Base-by-base conservation (phyloP, 92 coral and sea anemone genomes). In the Nematostella vectensis region DNA sequence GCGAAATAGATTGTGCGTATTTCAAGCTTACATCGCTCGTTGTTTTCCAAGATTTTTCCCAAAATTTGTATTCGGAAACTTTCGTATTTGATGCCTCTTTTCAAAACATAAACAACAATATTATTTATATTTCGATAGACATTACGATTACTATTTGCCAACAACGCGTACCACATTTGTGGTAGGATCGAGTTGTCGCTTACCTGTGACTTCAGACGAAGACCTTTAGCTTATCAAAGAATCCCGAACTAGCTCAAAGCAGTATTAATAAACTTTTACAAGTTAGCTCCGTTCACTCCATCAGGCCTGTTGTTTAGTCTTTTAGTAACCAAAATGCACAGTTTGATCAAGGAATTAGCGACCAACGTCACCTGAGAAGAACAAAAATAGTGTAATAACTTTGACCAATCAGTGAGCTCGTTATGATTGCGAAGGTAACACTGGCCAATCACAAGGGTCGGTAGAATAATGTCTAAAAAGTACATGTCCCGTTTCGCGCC, bases 401-500 rank as follows among this genome's bases (percentile, higher is more conserved):
- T 45, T 6, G 21, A 54, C 95, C 95, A 85, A 85, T 85, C 88
- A 71, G 47, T 60, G 48, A 15, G 66, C 56, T 12, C 31, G 45
- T 8, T 65, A 75, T 21, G 67, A 43, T 58, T 53, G 57, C 38
- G 12, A 55, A 25, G 23, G 42, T 21, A 25, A 31, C 22, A 25
- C 29, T 28, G 53, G 26, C 80, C 80, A 65, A 65, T 66, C 80
- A 74, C 43, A 57, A 57, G 30, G 26, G 57, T 38, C 27, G 72
- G 29, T 58, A 39, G 6, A 50, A 62, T 59, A 50, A n/a, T n/a
- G n/a, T n/a, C 63, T 42, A 50, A 51, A 26, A 56, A 37, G 21
- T 42, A 31, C 24, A 59, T 47, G 55, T 61, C 54, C 67, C 24
- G 20, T 39, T 38, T 57, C 60, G 60, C 60, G 60, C 60, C 30